Percentiles rank a stretch among this genome's conserved stretches.
Conservation (phyloP, 2,797 vertebrate genomes). For the Labroides dimidiatus region DNA sequence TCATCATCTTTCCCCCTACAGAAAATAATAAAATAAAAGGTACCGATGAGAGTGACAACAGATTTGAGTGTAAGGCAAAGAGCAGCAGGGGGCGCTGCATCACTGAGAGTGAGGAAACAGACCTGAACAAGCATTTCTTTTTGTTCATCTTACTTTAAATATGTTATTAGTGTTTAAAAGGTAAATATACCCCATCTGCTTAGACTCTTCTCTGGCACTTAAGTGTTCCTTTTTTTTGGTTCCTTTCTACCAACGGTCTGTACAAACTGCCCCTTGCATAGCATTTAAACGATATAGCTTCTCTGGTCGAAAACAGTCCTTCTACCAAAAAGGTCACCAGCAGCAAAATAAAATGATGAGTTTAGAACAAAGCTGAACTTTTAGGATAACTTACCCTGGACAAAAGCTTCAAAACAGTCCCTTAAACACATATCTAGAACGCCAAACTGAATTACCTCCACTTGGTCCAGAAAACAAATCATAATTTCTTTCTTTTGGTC, state of each 20-base stretch:
- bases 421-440: constrained; percentile 18
- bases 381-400: neutral
- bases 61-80: constrained; percentile 84
- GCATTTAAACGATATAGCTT: constrained; percentile 38
- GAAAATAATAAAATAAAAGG: constrained; percentile 44
- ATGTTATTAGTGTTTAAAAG: constrained; percentile 60
- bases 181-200: constrained; percentile 41
- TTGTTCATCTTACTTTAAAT: constrained; percentile 11
- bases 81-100: constrained; percentile 69
- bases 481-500: constrained; percentile 13
- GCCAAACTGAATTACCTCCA: neutral
- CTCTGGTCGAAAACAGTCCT: constrained; percentile 32
- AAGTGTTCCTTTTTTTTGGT: constrained; percentile 69
- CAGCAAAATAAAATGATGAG: constrained; percentile 39
- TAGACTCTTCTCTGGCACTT: constrained; percentile 75
- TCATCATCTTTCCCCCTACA: constrained; percentile 33
- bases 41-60: constrained; percentile 76
- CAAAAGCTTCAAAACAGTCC: constrained; percentile 25
- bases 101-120: constrained; percentile 39
- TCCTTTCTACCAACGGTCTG: constrained; percentile 57
- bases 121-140: constrained; percentile 6
- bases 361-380: constrained; percentile 24
- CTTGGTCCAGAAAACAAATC: constrained; percentile 21
- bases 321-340: constrained; percentile 22
- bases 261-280: constrained; percentile 76